A percentile compares a stretch with the other conserved stretches of the same genome.
Conservation (phyloP, 2,797 vertebrate genomes). For the Spinus pinus region DNA sequence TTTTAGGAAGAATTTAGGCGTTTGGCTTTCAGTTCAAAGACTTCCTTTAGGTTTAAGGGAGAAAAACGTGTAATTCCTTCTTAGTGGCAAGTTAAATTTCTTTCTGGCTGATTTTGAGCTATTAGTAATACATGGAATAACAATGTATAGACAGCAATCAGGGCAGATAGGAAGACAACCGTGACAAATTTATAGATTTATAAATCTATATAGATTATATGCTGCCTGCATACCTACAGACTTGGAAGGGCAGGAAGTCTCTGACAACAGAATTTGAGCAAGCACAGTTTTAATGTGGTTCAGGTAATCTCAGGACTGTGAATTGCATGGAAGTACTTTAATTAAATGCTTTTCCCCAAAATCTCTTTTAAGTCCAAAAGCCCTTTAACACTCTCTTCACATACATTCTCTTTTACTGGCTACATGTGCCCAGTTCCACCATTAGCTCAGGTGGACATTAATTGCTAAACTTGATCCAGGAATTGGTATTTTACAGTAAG, state of each 20-base stretch:
- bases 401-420: background rate
- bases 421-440: background rate
- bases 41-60: slow-evolving; percentile 75
- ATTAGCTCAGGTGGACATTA: background rate
- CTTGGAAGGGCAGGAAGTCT: background rate
- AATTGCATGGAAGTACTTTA: background rate
- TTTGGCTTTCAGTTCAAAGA: slow-evolving; percentile 75
- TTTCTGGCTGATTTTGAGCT: slow-evolving; percentile 46
- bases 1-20: slow-evolving; percentile 60
- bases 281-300: background rate
- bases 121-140: slow-evolving; percentile 56
- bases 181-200: background rate
- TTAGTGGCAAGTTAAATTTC: slow-evolving; percentile 72
- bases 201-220: background rate
- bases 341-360: background rate
- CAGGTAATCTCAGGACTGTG: background rate
- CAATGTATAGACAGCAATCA: background rate
- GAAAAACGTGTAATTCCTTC: slow-evolving; percentile 78
- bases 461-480: background rate
- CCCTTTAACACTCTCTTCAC: background rate
- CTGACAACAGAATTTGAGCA: background rate
- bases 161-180: background rate
- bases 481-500: background rate
- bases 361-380: background rate
- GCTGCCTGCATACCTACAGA: background rate